Percentiles rank a stretch among this genome's conserved stretches.
Conservation (phyloP, 2,888 invertebrate species). For the Sphecodes monilicornis region DNA sequence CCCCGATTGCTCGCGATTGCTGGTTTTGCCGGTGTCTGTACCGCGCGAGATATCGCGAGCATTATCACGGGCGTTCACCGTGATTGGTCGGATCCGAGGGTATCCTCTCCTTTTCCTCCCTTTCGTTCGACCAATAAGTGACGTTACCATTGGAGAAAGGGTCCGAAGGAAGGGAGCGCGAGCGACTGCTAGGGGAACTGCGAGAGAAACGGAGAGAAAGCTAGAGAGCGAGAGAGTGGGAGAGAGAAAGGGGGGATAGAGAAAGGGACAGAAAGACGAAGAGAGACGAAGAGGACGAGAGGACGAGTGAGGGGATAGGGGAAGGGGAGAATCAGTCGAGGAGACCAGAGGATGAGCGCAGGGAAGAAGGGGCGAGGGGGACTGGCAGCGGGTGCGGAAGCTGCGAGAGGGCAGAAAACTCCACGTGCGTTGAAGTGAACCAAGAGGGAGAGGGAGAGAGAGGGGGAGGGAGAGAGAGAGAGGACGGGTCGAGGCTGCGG, state of each 20-base stretch:
- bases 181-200: constrained; percentile 15
- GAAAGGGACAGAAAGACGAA: background rate
- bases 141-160: constrained; percentile 74
- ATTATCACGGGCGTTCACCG: constrained; percentile 67
- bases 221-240: constrained; percentile 14
- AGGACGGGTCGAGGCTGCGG: constrained; percentile 63
- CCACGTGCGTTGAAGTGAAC: constrained; percentile 63
- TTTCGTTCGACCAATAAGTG: constrained; percentile 76
- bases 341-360: constrained; percentile 30
- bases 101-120: constrained; percentile 71
- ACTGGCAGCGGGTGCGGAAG: constrained; percentile 43
- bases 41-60: constrained; percentile 61
- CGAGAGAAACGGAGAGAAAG: constrained; percentile 13
- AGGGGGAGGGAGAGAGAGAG: background rate
- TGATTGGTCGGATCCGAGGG: constrained; percentile 71
- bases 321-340: constrained; percentile 9
- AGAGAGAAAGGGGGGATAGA: background rate
- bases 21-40: constrained; percentile 46
- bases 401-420: constrained; percentile 64
- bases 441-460: constrained; percentile 23
- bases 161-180: constrained; percentile 55
- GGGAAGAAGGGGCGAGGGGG: constrained; percentile 20
- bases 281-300: constrained; percentile 53
- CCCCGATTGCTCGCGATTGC: background rate
- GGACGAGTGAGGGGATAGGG: background rate